These are phyloP conservation scores for Prunella himalayana DNA, from an alignment of 2,113 vertebrate genomes.

Conservation along the genomic window DNA sequence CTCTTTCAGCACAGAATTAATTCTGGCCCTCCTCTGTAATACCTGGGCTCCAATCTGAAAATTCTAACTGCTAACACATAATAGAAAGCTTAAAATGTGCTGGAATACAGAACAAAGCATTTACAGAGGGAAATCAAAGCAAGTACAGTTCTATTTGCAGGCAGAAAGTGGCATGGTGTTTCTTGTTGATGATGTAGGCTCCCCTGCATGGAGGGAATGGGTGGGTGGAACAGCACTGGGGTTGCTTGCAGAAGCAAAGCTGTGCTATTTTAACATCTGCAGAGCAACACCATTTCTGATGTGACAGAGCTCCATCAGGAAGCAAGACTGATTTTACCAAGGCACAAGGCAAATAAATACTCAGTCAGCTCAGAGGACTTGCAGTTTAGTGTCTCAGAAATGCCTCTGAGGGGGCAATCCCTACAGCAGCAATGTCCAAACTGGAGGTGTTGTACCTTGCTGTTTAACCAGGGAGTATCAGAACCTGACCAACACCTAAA, in stretches of 20 bases:
- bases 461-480: not conserved
- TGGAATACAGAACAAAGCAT: conserved; percentile 36
- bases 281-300: not conserved
- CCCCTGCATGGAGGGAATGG: not conserved
- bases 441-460: not conserved
- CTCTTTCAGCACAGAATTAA: conserved; percentile 32
- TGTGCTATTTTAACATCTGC: not conserved
- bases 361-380: not conserved
- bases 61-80: not conserved
- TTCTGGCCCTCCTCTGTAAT: not conserved
- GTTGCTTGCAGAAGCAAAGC: not conserved
- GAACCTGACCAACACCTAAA: not conserved
- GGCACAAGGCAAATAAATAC: not conserved
- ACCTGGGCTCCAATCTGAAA: conserved; percentile 10
- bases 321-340: not conserved
- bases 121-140: conserved; percentile 41
- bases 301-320: not conserved
- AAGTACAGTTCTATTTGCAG: not conserved
- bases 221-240: not conserved
- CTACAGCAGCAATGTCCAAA: not conserved
- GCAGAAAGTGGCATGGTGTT: not conserved
- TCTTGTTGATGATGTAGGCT: not conserved
- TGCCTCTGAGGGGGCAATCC: not conserved
- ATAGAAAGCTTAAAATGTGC: not conserved
- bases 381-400: not conserved